Percentiles rank a stretch among this genome's conserved stretches.
Conservation (phyloP, 2,113 vertebrate genomes). For the Dissostichus mawsoni region DNA sequence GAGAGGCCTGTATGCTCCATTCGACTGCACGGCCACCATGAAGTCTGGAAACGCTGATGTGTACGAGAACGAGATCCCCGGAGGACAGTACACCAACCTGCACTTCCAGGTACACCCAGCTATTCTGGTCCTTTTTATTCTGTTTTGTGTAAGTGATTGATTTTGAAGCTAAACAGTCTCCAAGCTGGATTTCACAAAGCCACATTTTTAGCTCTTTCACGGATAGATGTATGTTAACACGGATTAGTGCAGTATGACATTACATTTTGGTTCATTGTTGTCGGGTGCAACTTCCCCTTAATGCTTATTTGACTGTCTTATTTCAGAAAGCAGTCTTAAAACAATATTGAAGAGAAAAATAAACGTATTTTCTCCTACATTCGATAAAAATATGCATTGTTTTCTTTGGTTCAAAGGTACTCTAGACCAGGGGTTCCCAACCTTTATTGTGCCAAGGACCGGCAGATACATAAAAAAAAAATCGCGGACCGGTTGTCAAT, state of each 20-base stretch:
- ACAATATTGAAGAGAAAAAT: not conserved
- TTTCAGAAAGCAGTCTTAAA: too few relatives aligned
- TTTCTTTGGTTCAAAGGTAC: slow-evolving; percentile 1
- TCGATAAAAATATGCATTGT: not conserved
- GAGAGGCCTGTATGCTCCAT: slow-evolving; percentile 92
- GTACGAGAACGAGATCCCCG: slow-evolving; percentile 98
- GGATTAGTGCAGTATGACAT: slow-evolving; percentile 4
- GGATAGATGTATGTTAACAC: slow-evolving; percentile 15
- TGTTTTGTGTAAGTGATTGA: slow-evolving; percentile 1
- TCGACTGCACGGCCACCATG: slow-evolving; percentile 99
- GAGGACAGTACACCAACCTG: slow-evolving; percentile 98
- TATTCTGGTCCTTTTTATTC: not conserved
- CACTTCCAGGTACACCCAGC: slow-evolving; percentile 88
- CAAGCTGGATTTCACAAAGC: slow-evolving; percentile 17
- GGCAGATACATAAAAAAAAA: too few relatives aligned
- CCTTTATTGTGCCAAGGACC: too few relatives aligned
- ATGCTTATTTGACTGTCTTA: not conserved
- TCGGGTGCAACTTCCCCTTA: not conserved
- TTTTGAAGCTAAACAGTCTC: slow-evolving; percentile 6
- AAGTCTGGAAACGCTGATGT: slow-evolving; percentile 97
- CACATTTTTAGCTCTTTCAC: not conserved
- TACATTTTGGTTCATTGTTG: not conserved
- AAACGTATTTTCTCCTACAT: not conserved
- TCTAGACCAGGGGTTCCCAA: too few relatives aligned
- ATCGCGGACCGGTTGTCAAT: too few relatives aligned